Base-by-base conservation (phyloP, 2,797 vertebrate species). In the Helostoma temminkii region DNA sequence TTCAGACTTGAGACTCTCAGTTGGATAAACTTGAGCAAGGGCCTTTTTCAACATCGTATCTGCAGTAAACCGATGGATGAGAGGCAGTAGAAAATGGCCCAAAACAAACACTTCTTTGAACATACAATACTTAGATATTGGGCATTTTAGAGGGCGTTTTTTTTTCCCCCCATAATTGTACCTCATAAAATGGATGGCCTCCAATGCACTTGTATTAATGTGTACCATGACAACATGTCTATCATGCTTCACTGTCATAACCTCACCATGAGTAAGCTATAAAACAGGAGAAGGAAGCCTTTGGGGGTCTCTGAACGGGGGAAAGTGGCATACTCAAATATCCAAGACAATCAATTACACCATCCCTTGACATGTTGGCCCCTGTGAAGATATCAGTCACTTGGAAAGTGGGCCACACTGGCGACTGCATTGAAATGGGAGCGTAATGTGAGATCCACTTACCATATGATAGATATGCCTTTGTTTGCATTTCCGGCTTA, bases 381-480 rank as follows among this genome's bases (percentile, higher is more conserved):
- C 95, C 87, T 95, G 93, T 95, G 95, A 96, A 96, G 93, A 93
- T 95, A 97, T 94, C 93, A 93, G 93, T 95, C 94, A 95, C 95
- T 95, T 96, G 93, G 96, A 95, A 96, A 96, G 95, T 58, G 89
- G 95, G 95, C 96, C 94, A 94, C 94, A 92, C 85, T 79, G 95
- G 91, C 89, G 94, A 91, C 88, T 70, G 94, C 89, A 90, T 93
- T 89, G 94, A 89, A 95, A 88, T 91, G 91, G 91, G 92, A 92
- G 94, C 89, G 95, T 94, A 90, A 93, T 88, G 91, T 90, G 90
- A 95, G 92, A 95, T 84, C 94, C 95, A 95, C 93, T 96, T 94
- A 96, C 93, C 95, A 95, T 96, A 95, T 96, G 96, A 97, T 94
- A 94, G 95, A 95, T 93, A 95, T 91, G 94, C 88, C 93, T 92